A percentile compares a stretch with the other conserved stretches of the same genome.
Conservation (phyloP, 2,888 invertebrate genomes). For the Ormyrus rosae region DNA sequence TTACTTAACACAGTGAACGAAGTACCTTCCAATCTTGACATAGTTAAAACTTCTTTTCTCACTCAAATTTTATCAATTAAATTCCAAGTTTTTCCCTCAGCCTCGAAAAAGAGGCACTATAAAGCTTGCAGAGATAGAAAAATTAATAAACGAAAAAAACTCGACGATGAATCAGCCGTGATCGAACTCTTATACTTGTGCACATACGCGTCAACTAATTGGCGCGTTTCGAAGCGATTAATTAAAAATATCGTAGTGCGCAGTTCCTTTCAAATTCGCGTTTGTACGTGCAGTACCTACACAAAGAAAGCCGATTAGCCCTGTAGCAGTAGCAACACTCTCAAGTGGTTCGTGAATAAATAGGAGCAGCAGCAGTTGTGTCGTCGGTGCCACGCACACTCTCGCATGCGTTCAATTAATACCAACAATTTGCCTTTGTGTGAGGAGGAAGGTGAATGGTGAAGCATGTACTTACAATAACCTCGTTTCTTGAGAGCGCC, state of each 20-base stretch:
- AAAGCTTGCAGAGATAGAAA: not conserved
- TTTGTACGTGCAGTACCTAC: not conserved
- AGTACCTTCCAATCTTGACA: no score
- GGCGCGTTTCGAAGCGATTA: constrained; percentile 12
- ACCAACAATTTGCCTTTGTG: constrained; percentile 70
- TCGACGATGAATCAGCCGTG: not conserved
- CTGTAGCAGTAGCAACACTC: not conserved
- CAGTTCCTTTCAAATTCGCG: constrained; percentile 19
- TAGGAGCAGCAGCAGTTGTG: constrained; percentile 34
- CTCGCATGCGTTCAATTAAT: constrained; percentile 67
- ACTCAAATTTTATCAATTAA: no score
- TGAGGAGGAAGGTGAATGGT: constrained; percentile 64
- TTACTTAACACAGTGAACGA: no score
- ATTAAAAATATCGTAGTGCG: not conserved
- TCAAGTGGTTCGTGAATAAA: constrained; percentile 10
- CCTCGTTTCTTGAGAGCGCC: constrained; percentile 65
- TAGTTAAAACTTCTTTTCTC: no score
- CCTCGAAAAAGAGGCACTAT: no score
- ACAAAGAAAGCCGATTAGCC: constrained; percentile 7
- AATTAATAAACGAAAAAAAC: not conserved
- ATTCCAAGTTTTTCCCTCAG: no score
- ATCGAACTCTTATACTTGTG: not conserved
- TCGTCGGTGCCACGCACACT: constrained; percentile 42
- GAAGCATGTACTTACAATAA: constrained; percentile 70
- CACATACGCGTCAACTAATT: not conserved